These are phyloP conservation scores for Temnothorax curvispinosus DNA, from an alignment of 1,140 invertebrate species.

Conservation along the genomic window DNA sequence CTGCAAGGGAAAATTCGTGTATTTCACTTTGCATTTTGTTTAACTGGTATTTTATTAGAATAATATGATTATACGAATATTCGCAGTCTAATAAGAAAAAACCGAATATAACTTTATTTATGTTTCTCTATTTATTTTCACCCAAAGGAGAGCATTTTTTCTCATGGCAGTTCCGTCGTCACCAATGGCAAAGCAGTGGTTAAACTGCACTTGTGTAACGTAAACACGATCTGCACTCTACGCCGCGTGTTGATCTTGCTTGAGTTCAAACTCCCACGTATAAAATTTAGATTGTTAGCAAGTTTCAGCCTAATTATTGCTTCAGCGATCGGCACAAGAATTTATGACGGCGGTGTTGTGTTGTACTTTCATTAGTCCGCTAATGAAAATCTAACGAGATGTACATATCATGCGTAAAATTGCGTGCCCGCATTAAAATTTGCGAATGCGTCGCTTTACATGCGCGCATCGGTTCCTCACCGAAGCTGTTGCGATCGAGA, in stretches of 20 bases:
- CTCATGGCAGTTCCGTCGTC: neutral
- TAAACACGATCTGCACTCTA: constrained; percentile 58
- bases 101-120: neutral
- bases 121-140: constrained; percentile 11
- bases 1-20: neutral
- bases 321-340: constrained; percentile 59
- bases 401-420: constrained; percentile 3
- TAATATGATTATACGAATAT: neutral
- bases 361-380: constrained; percentile 65
- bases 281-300: constrained; percentile 72
- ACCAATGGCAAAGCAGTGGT: constrained; percentile 44
- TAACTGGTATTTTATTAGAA: neutral
- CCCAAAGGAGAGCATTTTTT: constrained; percentile 1
- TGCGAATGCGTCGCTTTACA: neutral
- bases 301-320: constrained; percentile 49
- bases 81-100: neutral
- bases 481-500: neutral
- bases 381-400: constrained; percentile 37
- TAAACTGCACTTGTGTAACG: constrained; percentile 57
- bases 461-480: too few species aligned
- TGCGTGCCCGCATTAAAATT: neutral
- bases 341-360: constrained; percentile 55
- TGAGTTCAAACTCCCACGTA: constrained; percentile 55
- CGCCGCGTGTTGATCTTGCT: constrained; percentile 67
- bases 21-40: constrained; percentile 4